Percentiles rank a stretch among this genome's conserved stretches.
These are phyloP conservation scores for Pangasianodon hypophthalmus DNA, from an alignment of 2,113 vertebrate genomes.

Conservation along the genomic window DNA sequence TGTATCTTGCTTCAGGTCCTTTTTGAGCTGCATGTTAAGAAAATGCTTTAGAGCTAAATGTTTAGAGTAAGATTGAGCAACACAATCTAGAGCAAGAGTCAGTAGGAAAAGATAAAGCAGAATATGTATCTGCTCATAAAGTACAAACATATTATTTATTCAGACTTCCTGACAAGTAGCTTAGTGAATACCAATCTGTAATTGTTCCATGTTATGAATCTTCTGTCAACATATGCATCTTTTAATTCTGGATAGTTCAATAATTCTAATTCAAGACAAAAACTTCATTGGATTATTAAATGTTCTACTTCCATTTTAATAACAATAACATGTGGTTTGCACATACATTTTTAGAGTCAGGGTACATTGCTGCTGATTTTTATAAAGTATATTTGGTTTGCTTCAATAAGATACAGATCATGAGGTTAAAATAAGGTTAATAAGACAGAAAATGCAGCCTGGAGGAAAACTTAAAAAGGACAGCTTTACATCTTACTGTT, in stretches of 20 bases:
- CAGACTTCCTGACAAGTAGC: conserved; percentile 19
- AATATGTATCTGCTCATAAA: not conserved
- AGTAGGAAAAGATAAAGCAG: conserved; percentile 28
- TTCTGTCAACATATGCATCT: not conserved
- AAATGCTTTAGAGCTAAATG: not conserved
- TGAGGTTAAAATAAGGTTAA: not conserved
- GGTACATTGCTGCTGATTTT: not conserved
- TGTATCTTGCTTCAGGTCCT: not conserved
- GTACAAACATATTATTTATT: not conserved
- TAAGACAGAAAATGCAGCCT: not conserved
- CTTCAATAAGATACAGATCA: conserved; percentile 6
- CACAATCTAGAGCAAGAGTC: not conserved
- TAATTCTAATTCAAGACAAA: conserved; percentile 39
- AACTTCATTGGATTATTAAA: conserved; percentile 40
- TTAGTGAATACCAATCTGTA: not conserved
- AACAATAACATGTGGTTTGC: not conserved
- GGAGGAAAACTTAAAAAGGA: not conserved
- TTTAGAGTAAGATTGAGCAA: conserved; percentile 21
- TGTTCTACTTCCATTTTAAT: not conserved
- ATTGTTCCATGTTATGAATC: not conserved
- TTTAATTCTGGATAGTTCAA: conserved; percentile 29
- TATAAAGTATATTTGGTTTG: not conserved
- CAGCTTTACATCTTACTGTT: not conserved
- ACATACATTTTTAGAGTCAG: not conserved
- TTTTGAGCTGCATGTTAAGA: not conserved